Evolutionary conservation across 2,113 vertebrate species (phyloP).

Genomic region (Bos indicus): DNA sequence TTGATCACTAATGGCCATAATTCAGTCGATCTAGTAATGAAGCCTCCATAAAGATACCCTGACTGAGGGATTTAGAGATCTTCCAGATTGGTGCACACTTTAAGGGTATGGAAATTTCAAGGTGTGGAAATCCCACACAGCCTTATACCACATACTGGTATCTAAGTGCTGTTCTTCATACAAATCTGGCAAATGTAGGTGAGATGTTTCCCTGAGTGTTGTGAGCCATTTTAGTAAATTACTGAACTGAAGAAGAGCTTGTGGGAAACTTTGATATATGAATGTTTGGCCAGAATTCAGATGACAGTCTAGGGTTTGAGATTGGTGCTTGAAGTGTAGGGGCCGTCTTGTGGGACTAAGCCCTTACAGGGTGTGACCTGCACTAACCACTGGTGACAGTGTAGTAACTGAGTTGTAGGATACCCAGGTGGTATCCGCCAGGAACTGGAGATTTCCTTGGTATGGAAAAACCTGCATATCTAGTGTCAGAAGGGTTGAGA

Average conservation of each 20-base stretch:
- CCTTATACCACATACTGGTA: not conserved
- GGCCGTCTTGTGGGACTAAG: not conserved
- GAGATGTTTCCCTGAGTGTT: not conserved
- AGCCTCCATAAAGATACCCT: not conserved
- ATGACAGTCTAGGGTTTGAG: not conserved
- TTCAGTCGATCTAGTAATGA: not conserved
- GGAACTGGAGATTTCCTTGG: not conserved
- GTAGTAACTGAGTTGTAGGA: not conserved
- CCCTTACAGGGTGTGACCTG: not conserved
- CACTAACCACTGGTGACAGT: not conserved
- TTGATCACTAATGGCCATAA: not conserved
- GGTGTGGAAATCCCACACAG: not conserved
- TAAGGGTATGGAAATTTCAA: not conserved
- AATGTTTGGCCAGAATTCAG: not conserved
- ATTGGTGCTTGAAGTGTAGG: not conserved
- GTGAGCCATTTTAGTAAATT: not conserved
- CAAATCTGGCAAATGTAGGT: not conserved
- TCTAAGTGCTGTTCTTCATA: not conserved
- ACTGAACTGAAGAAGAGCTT: not conserved
- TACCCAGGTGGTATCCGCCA: not conserved
- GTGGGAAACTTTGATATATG: not conserved
- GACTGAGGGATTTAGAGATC: not conserved
- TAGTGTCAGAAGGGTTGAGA: not conserved
- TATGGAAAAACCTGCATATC: not conserved
- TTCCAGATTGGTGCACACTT: not conserved